Evolutionary conservation across 2,888 invertebrate genomes (phyloP), one percentile per base, ranked within the genome.

Genomic region (Autographa gamma): DNA sequence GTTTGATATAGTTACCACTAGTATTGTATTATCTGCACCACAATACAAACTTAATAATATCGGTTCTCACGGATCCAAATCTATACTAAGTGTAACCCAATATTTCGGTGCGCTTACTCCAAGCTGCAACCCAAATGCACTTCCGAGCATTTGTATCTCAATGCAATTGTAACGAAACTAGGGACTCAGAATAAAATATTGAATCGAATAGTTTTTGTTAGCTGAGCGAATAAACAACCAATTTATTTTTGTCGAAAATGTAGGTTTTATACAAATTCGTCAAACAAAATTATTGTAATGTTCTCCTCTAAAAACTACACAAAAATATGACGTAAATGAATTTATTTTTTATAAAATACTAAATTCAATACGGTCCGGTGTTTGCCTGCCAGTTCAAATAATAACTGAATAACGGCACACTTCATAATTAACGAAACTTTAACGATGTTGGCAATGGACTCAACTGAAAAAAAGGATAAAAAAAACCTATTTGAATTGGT

Each of bases 371-470:
- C 18, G 64, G 19, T n/a, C 25, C 4, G 32, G n/a, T 65, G 9
- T 69, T 73, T 71, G 48, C n/a, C 59, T 80, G 81, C 74, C 78
- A 80, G 75, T 75, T 76, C 72, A 86, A 67, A 84, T 77, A 84
- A 84, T 82, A 85, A 82, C 73, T 71, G 79, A 86, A 86, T 82
- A 81, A 83, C 80, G 68, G 76, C 67, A 76, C 80, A 72, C 76
- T 81, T 86, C 81, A 85, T 89, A 88, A 91, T 89, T 88, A 91
- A 88, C 83, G 74, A 86, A 89, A 90, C 85, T 88, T 87, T 87
- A 88, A 89, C 87, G 87, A 89, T 87, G 89, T 90, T 90, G 89
- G 89, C 88, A 83, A 76, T 86, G 84, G 79, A 84, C 80, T 84
- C 79, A 38, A 79, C 67, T 60, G 64, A 69, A 74, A 81, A 76